Conservation (phyloP, 2,888 invertebrate species). For the Cerceris ruficornis region DNA sequence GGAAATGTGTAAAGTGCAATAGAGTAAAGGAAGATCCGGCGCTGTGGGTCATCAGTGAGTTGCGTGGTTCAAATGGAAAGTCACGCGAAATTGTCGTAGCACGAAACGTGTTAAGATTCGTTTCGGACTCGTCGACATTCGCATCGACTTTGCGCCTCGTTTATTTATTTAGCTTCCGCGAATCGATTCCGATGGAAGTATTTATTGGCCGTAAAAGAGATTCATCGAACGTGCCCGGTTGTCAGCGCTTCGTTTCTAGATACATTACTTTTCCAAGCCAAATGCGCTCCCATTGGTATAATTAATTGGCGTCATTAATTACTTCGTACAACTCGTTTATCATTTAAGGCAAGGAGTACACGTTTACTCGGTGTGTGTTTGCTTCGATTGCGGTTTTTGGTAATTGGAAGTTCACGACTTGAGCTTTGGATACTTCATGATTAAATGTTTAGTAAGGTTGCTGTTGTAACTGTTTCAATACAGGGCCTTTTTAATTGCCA, state of each 20-base stretch:
- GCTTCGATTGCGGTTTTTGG: no score
- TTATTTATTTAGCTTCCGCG: conserved; percentile 31
- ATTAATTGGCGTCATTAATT: conserved; percentile 37
- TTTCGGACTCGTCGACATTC: conserved; percentile 25
- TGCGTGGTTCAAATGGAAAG: no score
- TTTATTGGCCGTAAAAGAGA: conserved; percentile 21
- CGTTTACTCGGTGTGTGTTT: no score
- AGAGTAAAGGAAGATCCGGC: neutral
- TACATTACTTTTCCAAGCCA: neutral
- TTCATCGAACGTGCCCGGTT: conserved; percentile 8
- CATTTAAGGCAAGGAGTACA: no score
- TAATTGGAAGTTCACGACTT: no score
- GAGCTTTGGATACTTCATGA: no score
- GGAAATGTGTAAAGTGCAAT: no score
- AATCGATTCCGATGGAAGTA: conserved; percentile 23
- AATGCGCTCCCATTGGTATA: neutral
- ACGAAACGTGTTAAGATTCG: conserved; percentile 35
- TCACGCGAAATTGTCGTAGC: neutral
- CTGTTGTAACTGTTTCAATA: no score
- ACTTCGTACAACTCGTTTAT: neutral
- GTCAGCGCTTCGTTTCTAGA: neutral
- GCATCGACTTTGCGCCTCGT: conserved; percentile 18
- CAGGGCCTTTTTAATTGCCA: no score
- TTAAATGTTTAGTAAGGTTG: no score
- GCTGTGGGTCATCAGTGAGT: no score